Evolutionary conservation across 2,113 vertebrate genomes (phyloP).

Genomic region (Stercorarius parasiticus): DNA sequence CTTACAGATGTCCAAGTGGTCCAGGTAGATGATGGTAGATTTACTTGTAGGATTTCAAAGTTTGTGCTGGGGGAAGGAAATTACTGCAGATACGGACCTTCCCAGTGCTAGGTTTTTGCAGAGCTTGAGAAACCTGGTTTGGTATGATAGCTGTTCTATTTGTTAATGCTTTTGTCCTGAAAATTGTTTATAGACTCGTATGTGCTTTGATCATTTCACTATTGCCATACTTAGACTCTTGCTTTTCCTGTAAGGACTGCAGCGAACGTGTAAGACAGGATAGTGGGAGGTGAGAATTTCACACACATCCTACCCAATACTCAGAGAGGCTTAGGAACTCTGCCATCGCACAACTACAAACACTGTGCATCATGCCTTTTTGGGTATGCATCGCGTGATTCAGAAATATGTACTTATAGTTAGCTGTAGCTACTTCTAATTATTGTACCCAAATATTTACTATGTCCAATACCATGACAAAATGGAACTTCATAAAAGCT

Average conservation of each 20-base stretch:
- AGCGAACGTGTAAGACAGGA: constrained; percentile 49
- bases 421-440: not conserved
- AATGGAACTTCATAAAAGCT: not conserved
- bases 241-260: constrained; percentile 26
- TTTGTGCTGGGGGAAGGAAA: not conserved
- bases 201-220: not conserved
- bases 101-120: not conserved
- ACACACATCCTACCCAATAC: constrained; percentile 10
- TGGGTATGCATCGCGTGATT: not conserved
- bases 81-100: not conserved
- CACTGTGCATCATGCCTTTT: not conserved
- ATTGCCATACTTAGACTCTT: constrained; percentile 14
- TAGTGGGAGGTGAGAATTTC: constrained; percentile 53
- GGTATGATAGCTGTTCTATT: not conserved
- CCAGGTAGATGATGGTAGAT: too few relatives aligned
- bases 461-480: not conserved
- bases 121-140: not conserved
- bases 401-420: constrained; percentile 23
- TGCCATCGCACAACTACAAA: not conserved
- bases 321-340: not conserved
- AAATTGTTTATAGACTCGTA: not conserved
- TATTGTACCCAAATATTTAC: constrained; percentile 51
- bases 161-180: not conserved
- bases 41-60: not conserved
- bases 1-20: too few relatives aligned